These are phyloP conservation scores for Agrotis puta DNA, from an alignment of 2,888 invertebrate species.

Conservation along the genomic window DNA sequence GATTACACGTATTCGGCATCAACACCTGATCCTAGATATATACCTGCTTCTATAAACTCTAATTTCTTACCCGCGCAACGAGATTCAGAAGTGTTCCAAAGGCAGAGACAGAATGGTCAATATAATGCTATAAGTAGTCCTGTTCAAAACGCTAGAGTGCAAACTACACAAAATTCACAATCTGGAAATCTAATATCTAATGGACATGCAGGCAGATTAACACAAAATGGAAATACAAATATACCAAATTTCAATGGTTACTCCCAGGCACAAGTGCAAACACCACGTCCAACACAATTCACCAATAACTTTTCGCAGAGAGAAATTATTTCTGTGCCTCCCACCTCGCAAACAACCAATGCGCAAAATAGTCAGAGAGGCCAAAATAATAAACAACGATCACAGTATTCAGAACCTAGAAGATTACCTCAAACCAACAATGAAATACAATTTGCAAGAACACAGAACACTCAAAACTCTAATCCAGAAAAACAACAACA, in stretches of 20 bases:
- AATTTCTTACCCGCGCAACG: constrained; percentile 67
- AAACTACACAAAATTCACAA: constrained; percentile 67
- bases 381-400: constrained; percentile 69
- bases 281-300: constrained; percentile 68
- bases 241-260: constrained; percentile 63
- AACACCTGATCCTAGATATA: constrained; percentile 81
- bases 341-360: constrained; percentile 59
- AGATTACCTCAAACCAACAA: constrained; percentile 69
- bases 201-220: constrained; percentile 72
- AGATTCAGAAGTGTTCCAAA: constrained; percentile 77
- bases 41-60: constrained; percentile 73
- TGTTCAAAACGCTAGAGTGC: constrained; percentile 67
- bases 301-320: constrained; percentile 68
- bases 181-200: constrained; percentile 70
- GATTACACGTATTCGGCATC: constrained; percentile 80
- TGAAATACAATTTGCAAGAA: constrained; percentile 71
- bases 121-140: constrained; percentile 47
- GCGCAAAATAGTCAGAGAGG: constrained; percentile 69
- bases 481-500: constrained; percentile 73
- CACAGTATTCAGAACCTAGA: constrained; percentile 72
- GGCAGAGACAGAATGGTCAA: constrained; percentile 76
- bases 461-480: constrained; percentile 71
- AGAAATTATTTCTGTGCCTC: constrained; percentile 63
- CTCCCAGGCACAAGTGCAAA: constrained; percentile 56
- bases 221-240: constrained; percentile 61